Conservation (phyloP, 2,113 vertebrate genomes). For the Mesembrinibis cayennensis region DNA sequence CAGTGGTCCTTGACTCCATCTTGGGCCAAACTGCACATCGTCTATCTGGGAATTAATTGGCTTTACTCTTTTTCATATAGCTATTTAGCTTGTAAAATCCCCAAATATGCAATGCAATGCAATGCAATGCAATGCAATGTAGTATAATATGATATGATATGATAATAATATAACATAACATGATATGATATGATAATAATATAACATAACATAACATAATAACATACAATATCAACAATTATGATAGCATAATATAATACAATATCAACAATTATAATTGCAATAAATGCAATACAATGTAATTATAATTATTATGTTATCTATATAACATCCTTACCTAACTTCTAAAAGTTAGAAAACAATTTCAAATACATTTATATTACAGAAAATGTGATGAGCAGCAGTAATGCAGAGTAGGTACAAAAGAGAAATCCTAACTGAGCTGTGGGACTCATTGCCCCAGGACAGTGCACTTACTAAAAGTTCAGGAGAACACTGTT, state of each 20-base stretch:
- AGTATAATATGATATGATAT: neutral
- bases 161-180: neutral
- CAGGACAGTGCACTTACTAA: neutral
- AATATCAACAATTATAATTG: neutral
- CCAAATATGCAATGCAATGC: neutral
- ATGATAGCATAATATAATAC: too few species aligned
- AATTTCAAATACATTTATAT: neutral
- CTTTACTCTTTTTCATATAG: neutral
- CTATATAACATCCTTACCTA: neutral
- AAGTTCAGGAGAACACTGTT: neutral
- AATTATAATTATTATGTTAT: neutral
- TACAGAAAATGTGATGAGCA: neutral
- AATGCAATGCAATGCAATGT: neutral
- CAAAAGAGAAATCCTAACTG: neutral
- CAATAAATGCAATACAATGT: neutral
- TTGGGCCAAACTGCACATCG: neutral
- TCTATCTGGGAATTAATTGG: neutral
- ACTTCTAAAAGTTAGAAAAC: neutral
- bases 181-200: too few species aligned
- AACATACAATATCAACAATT: neutral
- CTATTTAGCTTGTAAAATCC: neutral
- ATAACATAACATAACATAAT: neutral
- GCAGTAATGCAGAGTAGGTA: neutral
- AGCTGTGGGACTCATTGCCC: neutral
- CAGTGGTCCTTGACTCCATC: neutral